Evolutionary conservation across 2,888 invertebrate genomes (phyloP).

Genomic region (Toxonevra muliebris): DNA sequence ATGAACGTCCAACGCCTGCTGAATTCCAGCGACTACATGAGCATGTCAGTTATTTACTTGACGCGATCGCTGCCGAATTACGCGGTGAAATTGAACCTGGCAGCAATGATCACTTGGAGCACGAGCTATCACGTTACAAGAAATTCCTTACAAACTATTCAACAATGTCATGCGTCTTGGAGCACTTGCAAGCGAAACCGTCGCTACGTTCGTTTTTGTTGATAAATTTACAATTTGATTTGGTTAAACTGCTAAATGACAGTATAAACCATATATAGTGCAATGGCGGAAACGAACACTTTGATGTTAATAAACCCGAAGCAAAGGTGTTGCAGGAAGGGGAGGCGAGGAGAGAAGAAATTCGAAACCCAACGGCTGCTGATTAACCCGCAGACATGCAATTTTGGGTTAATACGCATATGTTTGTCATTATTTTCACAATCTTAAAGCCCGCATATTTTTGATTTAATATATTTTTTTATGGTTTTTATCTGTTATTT

Average conservation of each 20-base stretch:
- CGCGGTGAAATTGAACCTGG: slow-evolving; percentile 45
- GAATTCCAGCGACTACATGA: background rate
- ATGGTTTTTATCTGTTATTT: too few relatives aligned
- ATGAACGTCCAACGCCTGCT: background rate
- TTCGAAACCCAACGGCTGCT: too few relatives aligned
- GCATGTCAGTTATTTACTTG: slow-evolving; percentile 27
- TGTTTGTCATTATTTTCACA: too few relatives aligned
- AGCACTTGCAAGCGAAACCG: slow-evolving; percentile 25
- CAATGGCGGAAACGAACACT: too few relatives aligned
- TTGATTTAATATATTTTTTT: too few relatives aligned
- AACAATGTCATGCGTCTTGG: slow-evolving; percentile 17
- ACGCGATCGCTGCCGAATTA: slow-evolving; percentile 50
- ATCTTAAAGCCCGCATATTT: too few relatives aligned
- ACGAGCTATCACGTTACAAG: slow-evolving; percentile 49
- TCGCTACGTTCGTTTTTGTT: slow-evolving; percentile 50
- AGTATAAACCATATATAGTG: background rate
- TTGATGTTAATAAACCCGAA: too few relatives aligned
- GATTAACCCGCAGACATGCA: too few relatives aligned
- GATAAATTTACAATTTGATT: slow-evolving; percentile 55
- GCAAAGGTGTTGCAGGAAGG: too few relatives aligned
- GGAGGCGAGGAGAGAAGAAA: too few relatives aligned
- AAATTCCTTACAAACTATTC: slow-evolving; percentile 42
- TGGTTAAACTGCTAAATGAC: slow-evolving; percentile 49
- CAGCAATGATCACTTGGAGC: slow-evolving; percentile 48
- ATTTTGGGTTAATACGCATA: too few relatives aligned